Evolutionary conservation across 2,113 vertebrate genomes (phyloP).

Genomic region (Cnemophilus loriae): DNA sequence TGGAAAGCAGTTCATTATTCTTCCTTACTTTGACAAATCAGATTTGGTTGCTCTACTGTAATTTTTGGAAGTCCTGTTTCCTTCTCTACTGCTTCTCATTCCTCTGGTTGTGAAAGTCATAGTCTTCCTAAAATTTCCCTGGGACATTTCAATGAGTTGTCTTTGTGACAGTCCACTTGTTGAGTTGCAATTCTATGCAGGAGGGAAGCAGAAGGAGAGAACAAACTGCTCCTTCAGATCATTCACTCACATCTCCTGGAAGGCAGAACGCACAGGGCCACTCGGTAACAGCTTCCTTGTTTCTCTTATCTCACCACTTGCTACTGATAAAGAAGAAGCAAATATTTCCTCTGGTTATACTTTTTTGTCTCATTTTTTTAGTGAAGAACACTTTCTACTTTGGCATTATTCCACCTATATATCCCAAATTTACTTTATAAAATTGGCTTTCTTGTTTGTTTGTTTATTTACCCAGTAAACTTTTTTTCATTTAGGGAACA

Average conservation of each 20-base stretch:
- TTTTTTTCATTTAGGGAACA: neutral
- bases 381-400: neutral
- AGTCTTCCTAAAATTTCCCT: neutral
- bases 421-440: neutral
- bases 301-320: neutral
- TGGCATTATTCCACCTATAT: neutral
- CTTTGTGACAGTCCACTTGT: neutral
- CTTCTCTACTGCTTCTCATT: neutral
- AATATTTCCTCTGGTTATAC: neutral
- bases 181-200: neutral
- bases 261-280: neutral
- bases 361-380: neutral
- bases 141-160: neutral
- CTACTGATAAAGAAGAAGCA: neutral
- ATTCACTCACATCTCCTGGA: fast-evolving
- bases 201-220: neutral
- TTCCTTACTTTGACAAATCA: neutral
- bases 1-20: neutral
- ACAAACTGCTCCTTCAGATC: neutral
- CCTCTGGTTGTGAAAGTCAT: neutral
- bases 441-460: neutral
- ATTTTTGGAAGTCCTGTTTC: neutral
- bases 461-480: neutral
- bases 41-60: neutral
- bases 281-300: neutral